Base-by-base conservation (phyloP, 1,140 invertebrate species). In the Zaprionus davidi region DNA sequence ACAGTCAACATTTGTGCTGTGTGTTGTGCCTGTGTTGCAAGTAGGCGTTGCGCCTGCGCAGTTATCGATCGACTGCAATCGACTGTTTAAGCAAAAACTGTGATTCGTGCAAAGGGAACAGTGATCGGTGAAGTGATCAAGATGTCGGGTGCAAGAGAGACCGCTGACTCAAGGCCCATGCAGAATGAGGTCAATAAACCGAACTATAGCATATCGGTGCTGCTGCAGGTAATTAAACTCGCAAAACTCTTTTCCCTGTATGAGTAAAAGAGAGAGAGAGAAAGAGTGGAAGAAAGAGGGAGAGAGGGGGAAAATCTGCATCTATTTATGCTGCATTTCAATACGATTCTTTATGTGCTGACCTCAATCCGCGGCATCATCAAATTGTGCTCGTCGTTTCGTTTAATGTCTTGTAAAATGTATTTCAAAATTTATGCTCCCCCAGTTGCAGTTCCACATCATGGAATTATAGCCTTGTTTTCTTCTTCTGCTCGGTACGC, bases 391-490 rank as follows among this genome's bases (percentile, higher is more conserved):
- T 67, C 56, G 64, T 60, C 76, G 62, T 55, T 81, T 67, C 59
- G 41, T 67, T 76, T 73, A 76, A 79, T 72, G 62, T 65, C 57
- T 41, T 60, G 60, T 71, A 85, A 81, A 78, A 76, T 71, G 53
- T 69, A 44, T 49, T 66, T 58, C 69, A 67, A 71, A 86, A 74
- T 79, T 66, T 88, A 87, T 83, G 83, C 83, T 87, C 46, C 51
- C 51, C 31, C 31, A 34, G 31, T 34, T 34, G 3, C 31, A 34
- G 31, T 22, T 72, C 66, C 71, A 63, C 69, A 86, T 64, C 73
- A 83, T 79, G 77, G 58, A 79, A 81, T 74, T 68, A 46, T 80
- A 72, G 77, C 53, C 65, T 78, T 83, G 80, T 87, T 87, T 82
- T 87, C 26, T 12, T 65, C 75, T 72, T 22, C 17, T 17, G 38